phyloP scores from a whole-genome alignment of 2,888 invertebrate species.

The Spialia ferax region DNA sequence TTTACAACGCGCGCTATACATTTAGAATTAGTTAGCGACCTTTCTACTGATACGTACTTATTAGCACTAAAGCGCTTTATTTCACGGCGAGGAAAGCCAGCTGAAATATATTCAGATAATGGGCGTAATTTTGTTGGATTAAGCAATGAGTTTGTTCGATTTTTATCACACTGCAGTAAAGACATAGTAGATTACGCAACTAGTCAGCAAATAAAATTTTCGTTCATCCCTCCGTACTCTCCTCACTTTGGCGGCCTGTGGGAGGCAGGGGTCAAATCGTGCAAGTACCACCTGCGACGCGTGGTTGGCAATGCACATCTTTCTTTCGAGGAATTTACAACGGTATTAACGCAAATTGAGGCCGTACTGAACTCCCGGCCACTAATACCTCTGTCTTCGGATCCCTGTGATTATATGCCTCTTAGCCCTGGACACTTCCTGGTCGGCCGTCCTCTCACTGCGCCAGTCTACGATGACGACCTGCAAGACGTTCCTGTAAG shows the following conservation, averaged over 20 bases:
- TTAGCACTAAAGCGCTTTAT: constrained; percentile 18
- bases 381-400: not conserved
- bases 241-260: constrained; percentile 20
- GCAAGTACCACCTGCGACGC: not conserved
- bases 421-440: constrained; percentile 1
- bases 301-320: not conserved
- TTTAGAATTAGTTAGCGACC: not conserved
- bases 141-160: not conserved
- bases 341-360: not conserved
- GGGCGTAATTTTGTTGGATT: constrained; percentile 8
- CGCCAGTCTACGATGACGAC: not conserved
- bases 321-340: not conserved
- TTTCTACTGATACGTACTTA: not conserved
- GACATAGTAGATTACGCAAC: not conserved
- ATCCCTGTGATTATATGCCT: not conserved
- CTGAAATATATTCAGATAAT: constrained; percentile 10
- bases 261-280: constrained; percentile 18
- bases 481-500: not conserved
- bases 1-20: constrained; percentile 3
- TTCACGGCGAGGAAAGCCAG: constrained; percentile 17
- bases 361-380: too few relatives aligned
- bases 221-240: constrained; percentile 3
- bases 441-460: not conserved
- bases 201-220: constrained; percentile 6
- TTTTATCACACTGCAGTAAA: constrained; percentile 1